Evolutionary conservation across 2,797 vertebrate species (phyloP).

Genomic region (Tachyglossus aculeatus): DNA sequence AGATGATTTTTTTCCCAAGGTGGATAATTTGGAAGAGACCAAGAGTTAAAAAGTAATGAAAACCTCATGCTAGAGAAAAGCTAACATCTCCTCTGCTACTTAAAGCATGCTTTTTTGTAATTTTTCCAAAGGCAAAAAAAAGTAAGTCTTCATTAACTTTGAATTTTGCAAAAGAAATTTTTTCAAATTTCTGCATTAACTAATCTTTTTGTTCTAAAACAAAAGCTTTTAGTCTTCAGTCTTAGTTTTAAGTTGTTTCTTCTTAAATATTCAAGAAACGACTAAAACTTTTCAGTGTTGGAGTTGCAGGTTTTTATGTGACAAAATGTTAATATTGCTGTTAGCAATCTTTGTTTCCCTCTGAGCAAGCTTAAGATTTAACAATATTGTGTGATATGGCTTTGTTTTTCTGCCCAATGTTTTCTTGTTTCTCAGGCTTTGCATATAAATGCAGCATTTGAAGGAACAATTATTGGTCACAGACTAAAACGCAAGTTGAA

Average conservation of each 20-base stretch:
- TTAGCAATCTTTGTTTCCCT: background rate
- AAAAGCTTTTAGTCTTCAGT: too few species aligned
- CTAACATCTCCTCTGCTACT: too few species aligned
- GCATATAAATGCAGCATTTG: background rate
- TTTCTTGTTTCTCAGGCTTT: background rate
- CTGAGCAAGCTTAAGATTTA: background rate
- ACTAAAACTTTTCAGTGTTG: background rate
- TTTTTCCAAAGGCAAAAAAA: too few species aligned
- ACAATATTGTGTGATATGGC: background rate
- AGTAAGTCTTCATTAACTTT: too few species aligned
- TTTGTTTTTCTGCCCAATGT: background rate
- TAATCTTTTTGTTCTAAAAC: too few species aligned
- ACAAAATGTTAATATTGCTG: background rate
- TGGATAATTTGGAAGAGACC: too few species aligned
- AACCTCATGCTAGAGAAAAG: too few species aligned
- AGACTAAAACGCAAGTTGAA: background rate
- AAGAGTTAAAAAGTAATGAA: too few species aligned
- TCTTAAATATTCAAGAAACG: background rate
- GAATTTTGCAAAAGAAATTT: too few species aligned
- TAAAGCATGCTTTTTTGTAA: too few species aligned
- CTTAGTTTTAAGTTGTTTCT: background rate
- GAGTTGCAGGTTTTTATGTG: background rate
- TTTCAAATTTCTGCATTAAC: too few species aligned
- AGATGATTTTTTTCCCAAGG: too few species aligned
- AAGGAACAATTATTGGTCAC: background rate